Base-by-base conservation (phyloP, 1,140 invertebrate species). In the Drosophila busckii region DNA sequence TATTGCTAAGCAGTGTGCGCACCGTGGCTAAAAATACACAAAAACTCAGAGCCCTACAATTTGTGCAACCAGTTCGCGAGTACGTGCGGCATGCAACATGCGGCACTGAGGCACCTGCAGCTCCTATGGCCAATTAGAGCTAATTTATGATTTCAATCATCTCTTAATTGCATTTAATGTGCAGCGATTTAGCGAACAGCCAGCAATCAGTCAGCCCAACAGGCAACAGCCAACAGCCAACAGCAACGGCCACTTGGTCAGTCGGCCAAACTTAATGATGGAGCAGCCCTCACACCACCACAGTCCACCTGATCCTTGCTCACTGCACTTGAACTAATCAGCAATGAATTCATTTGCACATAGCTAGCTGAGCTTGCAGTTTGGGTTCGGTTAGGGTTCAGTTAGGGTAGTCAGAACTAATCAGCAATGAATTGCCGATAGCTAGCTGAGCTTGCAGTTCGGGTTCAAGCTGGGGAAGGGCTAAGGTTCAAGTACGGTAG, bases 131-230 rank as follows among this genome's bases (percentile, higher is more conserved):
- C 73, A 80, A 80, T 80, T 80, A 80, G 59, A 75, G 73, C 42
- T 80, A 80, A 80, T 80, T 80, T 80, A 80, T 80, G 73, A 80
- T 80, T 80, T 80, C 73, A 80, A 80, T 80, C 73, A 80, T 80
- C 82, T 80, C 73, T 80, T 80, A 80, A 80, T 80, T 80, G 73
- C 73, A 73, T 80, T 80, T 80, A 80, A 80, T 80, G 73, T 82
- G 73, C 75, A 80, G 50, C 63, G 73, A 80, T 80, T 80, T 73
- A 73, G 54, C 63, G 41, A 54, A 63, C 55, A 70, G 17, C 25
- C 20, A 8, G 53, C 22, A 29, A 40, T 13, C 50, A 22, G 38
- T 23, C 41, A 52, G 26, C 41, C 17, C 16, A 26, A 37, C 34
- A 45, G 35, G n/a, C n/a, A n/a, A n/a, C n/a, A n/a, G n/a, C n/a